Evolutionary conservation across 2,888 invertebrate genomes (phyloP).

Genomic region (Strigamia crassipes): DNA sequence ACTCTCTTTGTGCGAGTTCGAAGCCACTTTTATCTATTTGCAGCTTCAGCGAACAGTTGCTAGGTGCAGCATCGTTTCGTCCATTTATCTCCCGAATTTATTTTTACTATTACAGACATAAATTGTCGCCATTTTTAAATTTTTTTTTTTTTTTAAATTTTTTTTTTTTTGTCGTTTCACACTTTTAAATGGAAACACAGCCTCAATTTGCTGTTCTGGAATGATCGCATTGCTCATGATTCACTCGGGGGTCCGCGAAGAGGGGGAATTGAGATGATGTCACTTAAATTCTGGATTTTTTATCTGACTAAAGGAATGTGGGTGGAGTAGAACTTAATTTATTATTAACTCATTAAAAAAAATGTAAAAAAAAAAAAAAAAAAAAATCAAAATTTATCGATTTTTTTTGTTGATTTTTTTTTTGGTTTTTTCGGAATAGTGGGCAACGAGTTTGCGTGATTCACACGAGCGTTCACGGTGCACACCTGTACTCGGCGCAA

Average conservation of each 20-base stretch:
- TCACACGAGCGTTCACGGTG: too few species aligned
- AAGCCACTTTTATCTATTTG: slow-evolving; percentile 3
- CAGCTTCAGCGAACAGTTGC: not conserved
- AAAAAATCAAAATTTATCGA: too few species aligned
- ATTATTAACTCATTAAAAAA: not conserved
- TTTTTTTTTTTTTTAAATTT: not conserved
- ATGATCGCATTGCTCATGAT: not conserved
- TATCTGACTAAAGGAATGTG: slow-evolving; percentile 7
- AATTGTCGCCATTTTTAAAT: too few species aligned
- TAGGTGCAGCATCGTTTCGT: not conserved
- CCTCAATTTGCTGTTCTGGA: slow-evolving; percentile 1
- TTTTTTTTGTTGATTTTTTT: too few species aligned
- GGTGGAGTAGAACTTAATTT: not conserved
- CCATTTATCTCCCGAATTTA: not conserved
- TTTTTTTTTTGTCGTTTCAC: not conserved
- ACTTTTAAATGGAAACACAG: not conserved
- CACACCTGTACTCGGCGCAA: not conserved
- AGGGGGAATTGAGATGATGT: slow-evolving; percentile 2
- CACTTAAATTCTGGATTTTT: not conserved
- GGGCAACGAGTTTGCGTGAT: not conserved
- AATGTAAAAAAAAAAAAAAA: too few species aligned
- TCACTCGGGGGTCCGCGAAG: not conserved
- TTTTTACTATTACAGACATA: too few species aligned
- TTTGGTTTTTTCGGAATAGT: not conserved
- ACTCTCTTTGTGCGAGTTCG: slow-evolving; percentile 13